These are phyloP conservation scores for Cremastinae sp. DNA, from an alignment of 2,888 invertebrate species.

Conservation along the genomic window DNA sequence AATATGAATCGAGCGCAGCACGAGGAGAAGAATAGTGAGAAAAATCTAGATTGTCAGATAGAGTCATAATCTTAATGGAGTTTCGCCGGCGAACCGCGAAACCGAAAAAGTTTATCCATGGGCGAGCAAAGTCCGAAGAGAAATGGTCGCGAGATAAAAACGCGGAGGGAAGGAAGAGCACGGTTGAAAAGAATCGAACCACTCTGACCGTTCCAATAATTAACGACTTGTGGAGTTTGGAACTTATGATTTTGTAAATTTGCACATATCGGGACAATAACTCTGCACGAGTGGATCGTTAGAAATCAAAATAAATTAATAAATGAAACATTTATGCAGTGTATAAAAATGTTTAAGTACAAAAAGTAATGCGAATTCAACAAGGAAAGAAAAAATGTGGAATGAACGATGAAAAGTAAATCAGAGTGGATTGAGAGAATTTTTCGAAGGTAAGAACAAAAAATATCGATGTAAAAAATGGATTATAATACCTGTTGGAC, in stretches of 20 bases:
- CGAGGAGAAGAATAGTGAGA: constrained; percentile 29
- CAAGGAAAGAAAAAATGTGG: too few species aligned
- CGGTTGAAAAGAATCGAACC: constrained; percentile 46
- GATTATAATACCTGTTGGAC: too few species aligned
- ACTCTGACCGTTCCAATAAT: constrained; percentile 48
- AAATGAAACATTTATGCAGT: too few species aligned
- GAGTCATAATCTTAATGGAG: constrained; percentile 79
- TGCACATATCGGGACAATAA: too few species aligned
- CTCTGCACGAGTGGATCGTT: too few species aligned
- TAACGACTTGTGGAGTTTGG: constrained; percentile 24
- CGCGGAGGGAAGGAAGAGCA: constrained; percentile 35
- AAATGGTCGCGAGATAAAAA: constrained; percentile 40
- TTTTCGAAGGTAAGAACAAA: too few species aligned
- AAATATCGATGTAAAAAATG: too few species aligned
- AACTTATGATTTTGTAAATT: neutral
- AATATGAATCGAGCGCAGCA: constrained; percentile 3
- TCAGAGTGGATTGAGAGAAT: too few species aligned
- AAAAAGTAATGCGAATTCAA: too few species aligned
- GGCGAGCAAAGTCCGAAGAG: constrained; percentile 24
- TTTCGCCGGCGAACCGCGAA: constrained; percentile 69
- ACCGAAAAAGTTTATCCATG: constrained; percentile 73
- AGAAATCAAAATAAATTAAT: too few species aligned
- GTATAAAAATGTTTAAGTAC: too few species aligned
- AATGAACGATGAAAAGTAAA: too few species aligned
- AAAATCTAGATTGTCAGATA: constrained; percentile 54